Percentiles rank a stretch among this genome's conserved stretches.
These are phyloP conservation scores for Hippocampus barbouri DNA, from an alignment of 2,113 vertebrate genomes.

Conservation along the genomic window DNA sequence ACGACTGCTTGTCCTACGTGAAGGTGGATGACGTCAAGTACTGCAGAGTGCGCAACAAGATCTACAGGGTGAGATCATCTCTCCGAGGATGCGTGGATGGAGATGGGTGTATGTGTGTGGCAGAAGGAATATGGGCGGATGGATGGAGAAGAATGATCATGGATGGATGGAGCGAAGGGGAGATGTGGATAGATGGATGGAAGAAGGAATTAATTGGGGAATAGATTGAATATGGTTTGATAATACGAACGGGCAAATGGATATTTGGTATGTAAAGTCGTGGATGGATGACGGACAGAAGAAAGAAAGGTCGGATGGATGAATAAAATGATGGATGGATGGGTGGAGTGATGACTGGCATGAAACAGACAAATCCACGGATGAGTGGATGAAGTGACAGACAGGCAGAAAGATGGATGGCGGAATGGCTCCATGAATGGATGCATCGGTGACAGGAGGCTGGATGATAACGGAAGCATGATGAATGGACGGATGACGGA, in stretches of 20 bases:
- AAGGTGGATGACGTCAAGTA: slow-evolving; percentile 82
- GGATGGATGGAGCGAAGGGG: neutral
- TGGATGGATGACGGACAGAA: neutral
- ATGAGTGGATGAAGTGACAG: neutral
- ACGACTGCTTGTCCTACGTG: slow-evolving; percentile 82
- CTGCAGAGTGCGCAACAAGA: slow-evolving; percentile 89
- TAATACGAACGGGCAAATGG: no score
- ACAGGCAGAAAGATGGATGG: neutral
- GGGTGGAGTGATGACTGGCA: neutral
- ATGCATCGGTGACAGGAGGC: neutral
- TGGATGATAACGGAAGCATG: no score
- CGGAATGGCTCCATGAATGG: neutral
- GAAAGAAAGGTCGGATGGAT: neutral
- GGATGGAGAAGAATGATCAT: neutral
- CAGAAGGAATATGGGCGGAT: neutral
- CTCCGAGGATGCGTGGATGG: neutral
- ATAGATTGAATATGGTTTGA: neutral
- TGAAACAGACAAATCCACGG: no score
- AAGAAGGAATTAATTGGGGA: neutral
- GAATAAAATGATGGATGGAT: neutral
- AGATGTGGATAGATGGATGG: neutral
- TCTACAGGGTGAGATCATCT: slow-evolving; percentile 82
- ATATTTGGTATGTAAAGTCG: no score
- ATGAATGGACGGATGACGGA: neutral
- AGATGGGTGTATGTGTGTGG: neutral